Base-by-base conservation (phyloP, 2,113 vertebrate genomes). In the Hippoglossus stenolepis region DNA sequence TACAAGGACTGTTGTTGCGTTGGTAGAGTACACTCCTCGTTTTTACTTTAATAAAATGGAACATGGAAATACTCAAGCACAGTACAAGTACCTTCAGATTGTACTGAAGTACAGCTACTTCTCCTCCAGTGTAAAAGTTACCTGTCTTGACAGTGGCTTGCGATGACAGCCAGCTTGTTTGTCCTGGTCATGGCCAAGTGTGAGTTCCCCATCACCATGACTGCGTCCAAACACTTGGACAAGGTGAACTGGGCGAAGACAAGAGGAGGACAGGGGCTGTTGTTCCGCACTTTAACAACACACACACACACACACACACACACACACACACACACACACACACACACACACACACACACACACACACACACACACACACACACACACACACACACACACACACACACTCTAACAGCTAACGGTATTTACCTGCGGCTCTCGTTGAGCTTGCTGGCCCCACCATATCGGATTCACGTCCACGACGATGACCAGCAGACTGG, bases 71-170 rank as follows among this genome's bases (percentile, higher is more conserved):
- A 47, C 45, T 47, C 45, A 14, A 17, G 15, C 15, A 47, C 45
- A 47, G 45, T 14, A 47, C 45, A 47, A 47, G 45, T 47, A 15
- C 45, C 45, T 47, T 47, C 14, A 47, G 13, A 2, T 21, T 53
- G 51, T 20, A n/a, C 51, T 20, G 2, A 47, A 17, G 45, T 15
- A 23, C 2, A 5, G 21, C 18, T n/a, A 40, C 15, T 65, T 31
- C 23, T 14, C 24, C 26, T 28, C 38, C 20, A 49, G 9, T 7
- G 28, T 5, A 1, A 15, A 47, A 56, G 8, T 68, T 93, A 99
- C 98, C 98, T 99, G 85, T 97, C 97, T 2, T 97, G 95, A 11
- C 96, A 96, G 91, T 99, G 97, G 65, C 97, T 98, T 0, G 97
- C 98, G 45, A 99, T 96, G 1, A 99, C 94, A 21, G 97, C 96